phyloP scores from a whole-genome alignment of 2,797 vertebrate species.

The Bovichtus diacanthus region DNA sequence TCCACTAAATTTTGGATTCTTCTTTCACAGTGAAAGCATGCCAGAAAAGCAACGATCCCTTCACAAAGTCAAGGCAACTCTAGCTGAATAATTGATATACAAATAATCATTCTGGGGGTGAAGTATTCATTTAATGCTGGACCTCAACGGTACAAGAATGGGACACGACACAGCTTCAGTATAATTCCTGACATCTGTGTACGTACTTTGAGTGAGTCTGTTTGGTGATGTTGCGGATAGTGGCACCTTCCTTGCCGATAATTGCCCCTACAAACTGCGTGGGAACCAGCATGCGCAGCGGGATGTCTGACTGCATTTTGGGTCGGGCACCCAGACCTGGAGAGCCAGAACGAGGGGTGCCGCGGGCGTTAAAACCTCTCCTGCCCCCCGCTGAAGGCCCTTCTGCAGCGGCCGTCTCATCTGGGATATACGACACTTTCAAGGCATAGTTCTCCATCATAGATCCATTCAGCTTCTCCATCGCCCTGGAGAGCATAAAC shows the following conservation, averaged over 20 bases:
- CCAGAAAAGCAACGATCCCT: no score
- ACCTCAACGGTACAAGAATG: background rate
- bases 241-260: conserved; percentile 98
- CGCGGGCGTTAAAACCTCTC: conserved; percentile 90
- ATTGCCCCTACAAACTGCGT: conserved; percentile 99
- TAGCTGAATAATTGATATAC: no score
- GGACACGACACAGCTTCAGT: background rate
- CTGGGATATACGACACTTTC: conserved; percentile 98
- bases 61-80: no score
- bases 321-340: conserved; percentile 89
- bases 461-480: conserved; percentile 97
- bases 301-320: conserved; percentile 94
- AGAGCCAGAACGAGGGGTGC: conserved; percentile 91
- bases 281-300: conserved; percentile 94
- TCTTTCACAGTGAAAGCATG: no score
- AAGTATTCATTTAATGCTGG: background rate
- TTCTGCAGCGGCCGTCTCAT: conserved; percentile 90
- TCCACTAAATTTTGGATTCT: no score
- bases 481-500: conserved; percentile 85
- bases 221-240: conserved; percentile 98
- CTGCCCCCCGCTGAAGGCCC: conserved; percentile 84
- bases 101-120: no score
- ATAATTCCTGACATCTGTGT: conserved; percentile 57
- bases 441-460: conserved; percentile 96
- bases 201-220: conserved; percentile 98